Base-by-base conservation (phyloP, 2,113 vertebrate species). In the Pangasianodon gigas region DNA sequence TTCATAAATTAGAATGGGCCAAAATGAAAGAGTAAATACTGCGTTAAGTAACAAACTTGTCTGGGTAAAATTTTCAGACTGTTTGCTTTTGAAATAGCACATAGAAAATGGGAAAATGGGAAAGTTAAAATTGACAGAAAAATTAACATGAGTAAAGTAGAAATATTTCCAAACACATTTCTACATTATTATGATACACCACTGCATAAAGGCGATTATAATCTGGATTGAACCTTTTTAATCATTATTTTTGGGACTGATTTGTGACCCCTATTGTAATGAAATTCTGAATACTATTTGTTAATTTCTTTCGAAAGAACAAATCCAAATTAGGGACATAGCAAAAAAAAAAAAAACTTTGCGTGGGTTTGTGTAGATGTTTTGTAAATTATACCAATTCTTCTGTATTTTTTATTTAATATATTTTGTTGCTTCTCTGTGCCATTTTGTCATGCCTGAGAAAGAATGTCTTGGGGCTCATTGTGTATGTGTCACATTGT, bases 391-490 rank as follows among this genome's bases (percentile, higher is more conserved):
- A 84, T 29, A n/a, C 52, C 87, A 58, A 10, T 85, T 85, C n/a
- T 48, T 41, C 65, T 37, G 48, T 51, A 54, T 86, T 51, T 86
- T 54, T 46, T 86, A 74, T 86, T 74, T 71, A 80, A 82, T 90
- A 54, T 54, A 86, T 90, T 56, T 82, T 82, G 60, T 65, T 32
- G 32, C 82, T 52, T n/a, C 44, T 84, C 46, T 14, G 58, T 48
- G n/a, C 26, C 58, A 24, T 84, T 86, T 85, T 88, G 69, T 88
- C 29, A 75, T 88, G 86, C 91, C 75, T 79, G 44, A 89, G 74
- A 77, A 86, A 83, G 90, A 58, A 86, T 71, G 44, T 56, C 54
- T 81, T 52, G 65, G 46, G 60, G 54, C 51, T 87, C 60, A 67
- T 60, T 88, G 32, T 82, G 60, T 81, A 46, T 82, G 83, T 86